Conservation (phyloP, 2,113 vertebrate species). For the Petrocephalus microphthalmus region DNA sequence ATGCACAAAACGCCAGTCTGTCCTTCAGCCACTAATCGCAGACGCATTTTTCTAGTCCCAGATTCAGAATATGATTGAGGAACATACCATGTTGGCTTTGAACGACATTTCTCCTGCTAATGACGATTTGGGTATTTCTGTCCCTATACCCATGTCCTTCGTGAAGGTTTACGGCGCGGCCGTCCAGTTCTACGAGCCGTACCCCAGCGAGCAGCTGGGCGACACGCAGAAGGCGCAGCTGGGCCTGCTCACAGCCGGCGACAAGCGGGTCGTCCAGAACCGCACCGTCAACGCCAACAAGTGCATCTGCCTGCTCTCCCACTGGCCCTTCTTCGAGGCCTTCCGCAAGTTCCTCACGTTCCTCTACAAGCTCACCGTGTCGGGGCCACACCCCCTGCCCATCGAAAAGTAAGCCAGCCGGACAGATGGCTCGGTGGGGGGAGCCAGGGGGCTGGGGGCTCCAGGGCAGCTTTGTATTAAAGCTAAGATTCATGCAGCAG, state of each 20-base stretch:
- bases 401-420: constrained; percentile 83
- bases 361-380: constrained; percentile 92
- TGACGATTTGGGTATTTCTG: not conserved
- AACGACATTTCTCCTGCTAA: not conserved
- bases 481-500: not conserved
- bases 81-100: not conserved
- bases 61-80: not conserved
- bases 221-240: constrained; percentile 90
- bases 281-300: constrained; percentile 89
- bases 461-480: not conserved
- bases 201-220: constrained; percentile 71
- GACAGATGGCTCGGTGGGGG: constrained; percentile 28
- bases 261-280: constrained; percentile 77
- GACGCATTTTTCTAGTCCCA: not conserved
- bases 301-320: constrained; percentile 95
- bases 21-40: not conserved
- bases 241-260: constrained; percentile 81
- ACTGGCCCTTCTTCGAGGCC: constrained; percentile 96
- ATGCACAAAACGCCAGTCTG: not conserved
- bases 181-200: constrained; percentile 94
- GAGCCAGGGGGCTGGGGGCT: constrained; percentile 29
- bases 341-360: constrained; percentile 96
- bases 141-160: not conserved
- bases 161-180: constrained; percentile 89
- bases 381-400: constrained; percentile 89